These are phyloP conservation scores for Hetaerina titia DNA, from an alignment of 2,888 invertebrate genomes.

Conservation along the genomic window DNA sequence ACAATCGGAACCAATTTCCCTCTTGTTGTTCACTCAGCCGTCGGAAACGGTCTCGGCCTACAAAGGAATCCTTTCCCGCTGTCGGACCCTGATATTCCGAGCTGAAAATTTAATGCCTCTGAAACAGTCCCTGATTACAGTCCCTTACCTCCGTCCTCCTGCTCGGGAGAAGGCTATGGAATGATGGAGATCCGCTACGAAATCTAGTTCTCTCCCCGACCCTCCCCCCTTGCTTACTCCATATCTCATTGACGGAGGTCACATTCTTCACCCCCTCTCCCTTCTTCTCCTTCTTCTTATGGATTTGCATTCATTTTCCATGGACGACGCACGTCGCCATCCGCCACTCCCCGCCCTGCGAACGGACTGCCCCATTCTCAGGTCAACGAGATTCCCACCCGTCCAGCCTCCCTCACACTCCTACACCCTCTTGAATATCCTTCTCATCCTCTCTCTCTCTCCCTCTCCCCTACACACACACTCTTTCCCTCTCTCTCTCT, in stretches of 20 bases:
- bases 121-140: not conserved
- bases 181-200: not conserved
- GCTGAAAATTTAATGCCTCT: not conserved
- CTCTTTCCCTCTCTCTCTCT: too few species aligned
- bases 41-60: not conserved
- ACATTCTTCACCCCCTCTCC: not conserved
- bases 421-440: too few species aligned
- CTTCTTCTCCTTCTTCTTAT: not conserved
- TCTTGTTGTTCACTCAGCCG: not conserved
- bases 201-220: not conserved
- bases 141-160: not conserved
- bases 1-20: not conserved
- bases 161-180: not conserved
- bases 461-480: too few species aligned
- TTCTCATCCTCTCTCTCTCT: too few species aligned
- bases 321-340: not conserved
- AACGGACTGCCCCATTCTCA: not conserved
- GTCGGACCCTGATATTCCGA: not conserved
- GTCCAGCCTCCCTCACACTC: not conserved
- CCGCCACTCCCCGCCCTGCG: not conserved
- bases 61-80: not conserved
- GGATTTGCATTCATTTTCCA: slow-evolving; percentile 3
- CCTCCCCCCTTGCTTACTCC: not conserved
- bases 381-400: slow-evolving; percentile 9
- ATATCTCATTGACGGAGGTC: not conserved